Evolutionary conservation across 2,888 invertebrate genomes (phyloP), one percentile per base, ranked within the genome.

Genomic region (Dolichomitus sp.): DNA sequence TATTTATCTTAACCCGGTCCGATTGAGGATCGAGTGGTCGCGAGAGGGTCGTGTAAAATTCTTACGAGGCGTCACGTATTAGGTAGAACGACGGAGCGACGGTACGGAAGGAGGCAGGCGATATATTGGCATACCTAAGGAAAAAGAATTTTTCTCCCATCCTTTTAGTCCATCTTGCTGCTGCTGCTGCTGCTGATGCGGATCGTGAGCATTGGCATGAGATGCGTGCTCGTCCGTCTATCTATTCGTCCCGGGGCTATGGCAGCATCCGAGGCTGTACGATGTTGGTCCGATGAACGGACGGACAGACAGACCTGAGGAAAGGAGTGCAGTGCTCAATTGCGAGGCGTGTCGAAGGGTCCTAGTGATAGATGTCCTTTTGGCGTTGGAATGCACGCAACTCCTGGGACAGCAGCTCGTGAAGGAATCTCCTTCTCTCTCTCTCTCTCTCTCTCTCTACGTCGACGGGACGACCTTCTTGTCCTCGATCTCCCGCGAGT

Each of bases 121-220:
- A 92, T 92, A 93, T 93, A 93, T 93, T 93, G 93, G 93, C 93
- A 93, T 93, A 93, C 93, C 93, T 91, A 89, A 87, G 86, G 91
- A 91, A 93, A 92, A 93, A 92, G 93, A 93, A 93, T 93, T 93
- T 86, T 92, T 91, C 89, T 84, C 86, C 89, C 85, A 84, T 87
- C 87, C 88, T 86, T 84, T 65, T 65, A 42, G 76, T 75, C 77
- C 75, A 57, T 82, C 65, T 75, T 52, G 72, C 54, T 52, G 69
- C 45, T 17, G 45, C n/a, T 45, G 70, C 66, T 65, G 69, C 40
- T 76, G 54, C 63, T 33, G 61, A 17, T 33, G 61, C 30, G 52
- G 74, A 82, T 77, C 70, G 57, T 75, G 57, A 70, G 63, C 14
- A 77, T 68, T 33, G 61, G 68, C 69, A 37, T 57, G 73, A 68